These are phyloP conservation scores for Phaethornis superciliosus DNA, from an alignment of 2,113 vertebrate genomes.

Conservation along the genomic window DNA sequence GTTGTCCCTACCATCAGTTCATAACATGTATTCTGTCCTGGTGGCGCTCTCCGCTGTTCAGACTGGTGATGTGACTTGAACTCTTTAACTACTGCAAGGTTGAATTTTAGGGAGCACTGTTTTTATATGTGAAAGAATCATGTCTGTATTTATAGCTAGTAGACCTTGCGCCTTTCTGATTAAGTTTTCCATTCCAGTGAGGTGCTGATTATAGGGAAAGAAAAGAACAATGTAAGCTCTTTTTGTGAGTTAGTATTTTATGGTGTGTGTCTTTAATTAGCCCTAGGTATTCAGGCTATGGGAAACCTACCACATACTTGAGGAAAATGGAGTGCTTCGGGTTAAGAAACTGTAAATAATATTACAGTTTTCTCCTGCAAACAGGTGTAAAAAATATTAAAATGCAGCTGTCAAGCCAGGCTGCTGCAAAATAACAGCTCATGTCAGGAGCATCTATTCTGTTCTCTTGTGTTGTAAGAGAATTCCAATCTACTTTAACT, in stretches of 20 bases:
- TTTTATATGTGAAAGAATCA: rapidly evolving
- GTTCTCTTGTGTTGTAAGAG: not conserved
- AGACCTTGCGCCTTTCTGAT: not conserved
- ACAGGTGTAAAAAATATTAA: not conserved
- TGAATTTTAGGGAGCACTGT: not conserved
- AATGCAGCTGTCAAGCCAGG: not conserved
- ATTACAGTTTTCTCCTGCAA: not conserved
- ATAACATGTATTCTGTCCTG: not conserved
- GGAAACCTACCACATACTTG: not conserved
- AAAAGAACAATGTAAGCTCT: not conserved
- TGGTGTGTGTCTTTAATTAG: not conserved
- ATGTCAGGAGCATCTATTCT: not conserved
- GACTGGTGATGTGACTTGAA: rapidly evolving
- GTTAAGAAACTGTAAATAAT: not conserved
- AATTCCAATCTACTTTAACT: not conserved
- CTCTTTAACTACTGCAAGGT: not conserved
- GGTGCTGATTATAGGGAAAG: not conserved
- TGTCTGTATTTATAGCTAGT: rapidly evolving
- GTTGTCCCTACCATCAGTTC: not conserved
- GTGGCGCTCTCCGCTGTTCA: not conserved
- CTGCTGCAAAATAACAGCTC: not conserved
- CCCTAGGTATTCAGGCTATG: not conserved
- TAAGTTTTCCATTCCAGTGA: not conserved
- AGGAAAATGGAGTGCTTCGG: not conserved
- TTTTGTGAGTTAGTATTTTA: not conserved